Conservation (phyloP, 1,140 invertebrate genomes). For the Drosophila murphyi region DNA sequence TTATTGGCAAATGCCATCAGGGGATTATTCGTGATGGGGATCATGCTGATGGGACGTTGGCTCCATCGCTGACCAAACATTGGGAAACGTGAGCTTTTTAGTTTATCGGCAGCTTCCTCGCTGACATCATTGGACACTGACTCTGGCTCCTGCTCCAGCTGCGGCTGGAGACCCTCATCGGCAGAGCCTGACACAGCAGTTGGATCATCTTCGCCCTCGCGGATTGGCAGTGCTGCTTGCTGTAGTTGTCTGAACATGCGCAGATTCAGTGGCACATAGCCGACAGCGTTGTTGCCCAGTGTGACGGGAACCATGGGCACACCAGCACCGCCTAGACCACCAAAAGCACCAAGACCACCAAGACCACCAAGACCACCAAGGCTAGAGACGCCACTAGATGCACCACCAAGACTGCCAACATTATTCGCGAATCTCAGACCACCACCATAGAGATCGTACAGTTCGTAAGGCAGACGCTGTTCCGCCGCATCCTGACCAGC, state of each 20-base stretch:
- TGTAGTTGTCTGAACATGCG: slow-evolving; percentile 58
- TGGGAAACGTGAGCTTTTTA: slow-evolving; percentile 1
- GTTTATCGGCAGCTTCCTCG: neutral
- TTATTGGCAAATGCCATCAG: slow-evolving; percentile 41
- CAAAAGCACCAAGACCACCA: neutral
- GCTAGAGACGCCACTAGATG: neutral
- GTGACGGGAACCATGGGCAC: slow-evolving; percentile 63
- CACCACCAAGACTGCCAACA: neutral
- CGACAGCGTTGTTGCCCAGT: slow-evolving; percentile 59
- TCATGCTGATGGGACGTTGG: slow-evolving; percentile 1
- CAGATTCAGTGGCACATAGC: slow-evolving; percentile 61
- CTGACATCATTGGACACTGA: neutral
- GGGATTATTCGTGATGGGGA: slow-evolving; percentile 16
- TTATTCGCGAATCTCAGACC: neutral
- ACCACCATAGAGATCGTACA: slow-evolving; percentile 34
- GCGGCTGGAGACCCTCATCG: too few relatives aligned
- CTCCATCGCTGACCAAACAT: slow-evolving; percentile 27
- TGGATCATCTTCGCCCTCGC: slow-evolving; percentile 42
- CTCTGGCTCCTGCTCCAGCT: neutral
- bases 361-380: neutral
- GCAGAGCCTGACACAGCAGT: too few relatives aligned
- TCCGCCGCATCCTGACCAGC: neutral
- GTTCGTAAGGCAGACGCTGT: slow-evolving; percentile 12
- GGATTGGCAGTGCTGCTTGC: neutral
- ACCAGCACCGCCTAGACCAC: neutral